Percentiles rank a stretch among this genome's conserved stretches.
These are phyloP conservation scores for Sesia bembeciformis DNA, from an alignment of 2,888 invertebrate genomes.

Conservation along the genomic window DNA sequence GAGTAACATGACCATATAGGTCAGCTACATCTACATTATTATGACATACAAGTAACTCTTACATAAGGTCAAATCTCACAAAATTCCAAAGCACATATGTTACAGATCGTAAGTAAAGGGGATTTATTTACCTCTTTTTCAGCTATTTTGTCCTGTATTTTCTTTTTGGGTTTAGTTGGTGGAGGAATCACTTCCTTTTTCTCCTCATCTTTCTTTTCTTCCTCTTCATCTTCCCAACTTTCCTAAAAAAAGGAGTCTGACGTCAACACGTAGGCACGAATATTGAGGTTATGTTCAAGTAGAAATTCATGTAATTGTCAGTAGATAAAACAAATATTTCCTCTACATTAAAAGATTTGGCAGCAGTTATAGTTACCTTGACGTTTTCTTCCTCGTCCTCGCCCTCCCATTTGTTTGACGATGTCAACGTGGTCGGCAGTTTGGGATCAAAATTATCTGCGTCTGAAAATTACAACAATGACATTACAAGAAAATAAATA, in stretches of 20 bases:
- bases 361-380: constrained; percentile 75
- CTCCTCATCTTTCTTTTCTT: constrained; percentile 85
- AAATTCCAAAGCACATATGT: no score
- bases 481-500: constrained; percentile 28
- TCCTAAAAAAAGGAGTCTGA: constrained; percentile 77
- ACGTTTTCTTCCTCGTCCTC: constrained; percentile 91
- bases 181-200: constrained; percentile 77
- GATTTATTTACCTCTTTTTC: constrained; percentile 83
- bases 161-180: constrained; percentile 82
- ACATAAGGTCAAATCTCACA: no score
- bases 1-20: no score
- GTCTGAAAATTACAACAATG: constrained; percentile 71
- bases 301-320: not conserved
- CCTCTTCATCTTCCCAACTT: constrained; percentile 94
- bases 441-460: constrained; percentile 82
- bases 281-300: constrained; percentile 52
- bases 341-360: constrained; percentile 30
- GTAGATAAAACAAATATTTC: not conserved
- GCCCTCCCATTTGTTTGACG: constrained; percentile 87
- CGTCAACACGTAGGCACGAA: constrained; percentile 58
- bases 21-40: no score
- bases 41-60: no score
- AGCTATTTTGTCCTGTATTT: constrained; percentile 85
- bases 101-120: no score
- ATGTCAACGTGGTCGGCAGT: constrained; percentile 73